Conservation (phyloP, 2,888 invertebrate genomes). For the Chironomus tentans region DNA sequence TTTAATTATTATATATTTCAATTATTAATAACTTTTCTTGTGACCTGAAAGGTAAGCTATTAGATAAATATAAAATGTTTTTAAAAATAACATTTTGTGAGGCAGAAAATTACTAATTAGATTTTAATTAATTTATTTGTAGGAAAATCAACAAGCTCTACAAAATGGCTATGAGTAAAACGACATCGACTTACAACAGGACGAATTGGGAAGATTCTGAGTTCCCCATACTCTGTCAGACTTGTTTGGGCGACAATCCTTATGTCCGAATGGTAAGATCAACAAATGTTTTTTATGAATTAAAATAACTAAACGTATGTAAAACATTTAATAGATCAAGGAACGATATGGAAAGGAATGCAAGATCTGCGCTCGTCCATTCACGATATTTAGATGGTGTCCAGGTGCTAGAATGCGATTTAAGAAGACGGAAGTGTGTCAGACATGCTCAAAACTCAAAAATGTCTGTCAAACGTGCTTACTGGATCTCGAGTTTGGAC, state of each 20-base stretch:
- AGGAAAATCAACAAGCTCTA: background rate
- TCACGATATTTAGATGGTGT: slow-evolving; percentile 90
- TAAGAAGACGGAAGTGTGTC: slow-evolving; percentile 91
- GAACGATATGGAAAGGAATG: slow-evolving; percentile 88
- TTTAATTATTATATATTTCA: too few relatives aligned
- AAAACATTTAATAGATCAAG: slow-evolving; percentile 56
- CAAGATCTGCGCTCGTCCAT: slow-evolving; percentile 84
- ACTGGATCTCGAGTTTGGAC: slow-evolving; percentile 78
- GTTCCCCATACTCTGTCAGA: slow-evolving; percentile 89
- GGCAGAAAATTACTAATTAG: too few relatives aligned
- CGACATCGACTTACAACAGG: slow-evolving; percentile 76
- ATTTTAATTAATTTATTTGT: background rate
- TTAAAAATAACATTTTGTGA: too few relatives aligned
- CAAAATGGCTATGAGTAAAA: slow-evolving; percentile 68
- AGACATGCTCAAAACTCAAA: slow-evolving; percentile 82
- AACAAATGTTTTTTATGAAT: background rate
- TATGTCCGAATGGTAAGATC: slow-evolving; percentile 79
- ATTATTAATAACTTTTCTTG: too few relatives aligned
- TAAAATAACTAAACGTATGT: too few relatives aligned
- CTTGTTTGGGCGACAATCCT: slow-evolving; percentile 87
- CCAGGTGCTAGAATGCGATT: slow-evolving; percentile 88
- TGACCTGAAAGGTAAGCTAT: too few relatives aligned
- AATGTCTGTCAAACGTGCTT: slow-evolving; percentile 92
- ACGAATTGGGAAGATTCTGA: slow-evolving; percentile 91
- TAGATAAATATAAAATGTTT: too few relatives aligned